Evolutionary conservation across 2,888 invertebrate species (phyloP), one percentile per base, ranked within the genome.

Genomic region (Ichneumoninae sp.): DNA sequence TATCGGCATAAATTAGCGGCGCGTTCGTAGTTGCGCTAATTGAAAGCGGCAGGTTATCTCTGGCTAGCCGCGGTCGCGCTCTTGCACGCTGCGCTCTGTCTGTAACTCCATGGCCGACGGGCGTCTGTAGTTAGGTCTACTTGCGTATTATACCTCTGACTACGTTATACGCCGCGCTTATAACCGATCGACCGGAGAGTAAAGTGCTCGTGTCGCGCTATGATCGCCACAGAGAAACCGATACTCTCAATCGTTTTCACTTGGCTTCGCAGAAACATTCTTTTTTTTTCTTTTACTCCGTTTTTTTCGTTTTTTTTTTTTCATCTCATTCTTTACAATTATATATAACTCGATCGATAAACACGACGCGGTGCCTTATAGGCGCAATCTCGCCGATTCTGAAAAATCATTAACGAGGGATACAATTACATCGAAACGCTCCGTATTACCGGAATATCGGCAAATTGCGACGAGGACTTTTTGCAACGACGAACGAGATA

Each of bases 1-100:
- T 89, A 90, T 87, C 88, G 85, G 80, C 85, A 83, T 86, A 88
- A 89, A 90, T 90, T 89, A 86, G 81, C 85, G 81, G 76, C 73
- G 80, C 83, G 82, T 73, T 85, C 85, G 83, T 85, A 85, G 87
- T 90, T 87, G 84, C 82, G 87, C 90, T 90, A 90, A 90, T 90
- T 89, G 89, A 90, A 89, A 88, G 87, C 70, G 88, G 54, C 86
- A 84, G 74, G 82, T 84, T 85, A 85, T 82, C 77, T 85, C 78
- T 52, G 44, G 73, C 50, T 68, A 76, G 75, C 71, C 76, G 75
- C 50, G 74, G 73, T 63, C 52, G 73, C 52, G 73, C 66, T 47
- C 63, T 71, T 63, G 30, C 44, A 63, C 50, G 68, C 63, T 68
- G 66, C 47, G 54, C 50, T 50, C 36, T 81, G 47, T 60, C 40